These are phyloP conservation scores for Dyspetes luteomarginatus DNA, from an alignment of 2,888 invertebrate genomes.

Conservation along the genomic window DNA sequence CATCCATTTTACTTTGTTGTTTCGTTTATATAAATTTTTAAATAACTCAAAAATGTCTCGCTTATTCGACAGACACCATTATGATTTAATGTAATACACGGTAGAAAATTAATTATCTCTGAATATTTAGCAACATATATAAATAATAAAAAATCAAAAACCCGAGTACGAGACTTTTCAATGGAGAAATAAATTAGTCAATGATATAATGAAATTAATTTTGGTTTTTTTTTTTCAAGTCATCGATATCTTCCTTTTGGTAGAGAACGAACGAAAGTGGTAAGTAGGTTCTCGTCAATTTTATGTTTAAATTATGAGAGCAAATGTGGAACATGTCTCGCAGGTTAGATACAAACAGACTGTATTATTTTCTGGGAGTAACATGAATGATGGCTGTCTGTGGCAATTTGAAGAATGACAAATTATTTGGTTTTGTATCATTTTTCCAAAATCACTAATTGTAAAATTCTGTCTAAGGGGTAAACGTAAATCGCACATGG, in stretches of 20 bases:
- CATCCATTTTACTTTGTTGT: too few species aligned
- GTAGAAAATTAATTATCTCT: not conserved
- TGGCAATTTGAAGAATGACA: conserved; percentile 74
- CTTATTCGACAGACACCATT: conserved; percentile 7
- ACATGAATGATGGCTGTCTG: conserved; percentile 74
- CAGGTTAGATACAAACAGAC: conserved; percentile 76
- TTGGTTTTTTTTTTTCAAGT: too few species aligned
- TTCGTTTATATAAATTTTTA: too few species aligned
- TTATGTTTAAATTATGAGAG: conserved; percentile 68
- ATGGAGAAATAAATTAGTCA: not conserved
- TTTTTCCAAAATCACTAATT: conserved; percentile 73
- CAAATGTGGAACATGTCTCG: conserved; percentile 74
- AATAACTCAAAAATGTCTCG: too few species aligned
- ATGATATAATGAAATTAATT: too few species aligned
- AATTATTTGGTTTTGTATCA: conserved; percentile 72
- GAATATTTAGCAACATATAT: too few species aligned
- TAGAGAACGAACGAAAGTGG: not conserved
- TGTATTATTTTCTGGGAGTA: conserved; percentile 73
- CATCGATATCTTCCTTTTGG: too few species aligned
- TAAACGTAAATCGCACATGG: conserved; percentile 74
- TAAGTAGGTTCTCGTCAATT: not conserved
- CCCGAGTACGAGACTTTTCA: not conserved
- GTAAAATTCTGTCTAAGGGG: too few species aligned
- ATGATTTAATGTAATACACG: not conserved
- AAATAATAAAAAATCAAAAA: too few species aligned